Base-by-base conservation (phyloP, 2,888 invertebrate genomes). In the Cyaniris semiargus region DNA sequence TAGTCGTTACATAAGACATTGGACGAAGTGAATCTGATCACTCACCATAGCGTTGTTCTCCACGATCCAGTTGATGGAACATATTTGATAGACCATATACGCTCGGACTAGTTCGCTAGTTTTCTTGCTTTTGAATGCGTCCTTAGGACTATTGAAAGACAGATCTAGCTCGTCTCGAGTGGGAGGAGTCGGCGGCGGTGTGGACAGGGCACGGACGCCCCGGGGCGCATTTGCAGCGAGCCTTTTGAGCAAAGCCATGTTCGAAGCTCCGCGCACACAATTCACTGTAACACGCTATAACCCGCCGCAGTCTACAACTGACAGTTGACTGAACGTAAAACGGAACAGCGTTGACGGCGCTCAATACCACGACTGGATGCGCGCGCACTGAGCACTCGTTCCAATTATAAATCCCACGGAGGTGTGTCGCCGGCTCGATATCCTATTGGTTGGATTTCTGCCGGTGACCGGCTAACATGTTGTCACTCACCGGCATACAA, bases 101-200 rank as follows among this genome's bases (percentile, higher is more conserved):
- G 98, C 98, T 82, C 99, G 95, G 76, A 98, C 87, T 83, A 99
- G 95, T 93, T 99, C 99, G 94, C 95, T 96, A 82, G 97, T 98
- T 84, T 97, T 98, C 95, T 99, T 99, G 93, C 98, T 98, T 90
- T 98, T 98, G 95, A 98, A 99, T 38, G 99, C 97, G 83, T 98
- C 98, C 84, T 96, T 95, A 38, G 97, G 96, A 95, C 98, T 97
- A 90, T 96, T 96, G 93, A 99, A 99, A 82, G 95, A 95, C 81
- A 97, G 95, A 91, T 98, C 98, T 83, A 98, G 94, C 3, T 96
- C 96, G 90, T 97, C 97, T 71, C 89, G 89, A 15, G 84, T 79
- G 56, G 80, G 82, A 76, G 88, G 88, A 18, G 85, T 79, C 72
- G 81, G 81, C 76, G 89, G 80, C 78, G 85, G 79, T 75, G 89